phyloP scores from a whole-genome alignment of 2,888 invertebrate species.

The Eupithecia pulchellata region DNA sequence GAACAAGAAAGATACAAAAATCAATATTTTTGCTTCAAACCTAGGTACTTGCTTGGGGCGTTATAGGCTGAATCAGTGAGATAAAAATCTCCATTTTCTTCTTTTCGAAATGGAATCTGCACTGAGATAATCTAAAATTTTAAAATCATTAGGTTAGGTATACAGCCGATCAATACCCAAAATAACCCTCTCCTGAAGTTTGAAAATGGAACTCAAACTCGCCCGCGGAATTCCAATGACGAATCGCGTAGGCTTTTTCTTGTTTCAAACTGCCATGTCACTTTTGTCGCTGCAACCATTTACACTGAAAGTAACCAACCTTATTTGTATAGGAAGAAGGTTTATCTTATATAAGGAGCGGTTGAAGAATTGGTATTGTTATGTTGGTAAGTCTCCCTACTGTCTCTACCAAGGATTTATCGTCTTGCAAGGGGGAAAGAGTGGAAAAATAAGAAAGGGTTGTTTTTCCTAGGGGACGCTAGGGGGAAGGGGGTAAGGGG shows the following conservation, averaged over 20 bases:
- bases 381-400: conserved; percentile 74
- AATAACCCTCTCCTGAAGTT: conserved; percentile 57
- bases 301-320: conserved; percentile 18
- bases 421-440: conserved; percentile 80
- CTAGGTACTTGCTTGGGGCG: no score
- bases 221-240: conserved; percentile 84
- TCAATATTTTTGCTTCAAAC: no score
- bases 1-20: background rate
- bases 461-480: conserved; percentile 80
- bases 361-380: conserved; percentile 22
- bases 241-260: conserved; percentile 84
- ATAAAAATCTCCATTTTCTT: no score
- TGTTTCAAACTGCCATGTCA: conserved; percentile 64
- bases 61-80: background rate
- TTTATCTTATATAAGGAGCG: conserved; percentile 2
- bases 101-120: no score
- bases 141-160: conserved; percentile 32
- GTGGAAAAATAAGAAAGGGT: conserved; percentile 84
- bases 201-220: conserved; percentile 77
- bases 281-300: conserved; percentile 35
- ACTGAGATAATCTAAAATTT: no score
- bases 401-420: conserved; percentile 84
- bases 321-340: conserved; percentile 13
- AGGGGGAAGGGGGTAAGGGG: conserved; percentile 65
- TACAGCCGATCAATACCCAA: conserved; percentile 61